A percentile compares a stretch with the other conserved stretches of the same genome.
These are phyloP conservation scores for Calypte anna DNA, from an alignment of 2,113 vertebrate species.

Conservation along the genomic window DNA sequence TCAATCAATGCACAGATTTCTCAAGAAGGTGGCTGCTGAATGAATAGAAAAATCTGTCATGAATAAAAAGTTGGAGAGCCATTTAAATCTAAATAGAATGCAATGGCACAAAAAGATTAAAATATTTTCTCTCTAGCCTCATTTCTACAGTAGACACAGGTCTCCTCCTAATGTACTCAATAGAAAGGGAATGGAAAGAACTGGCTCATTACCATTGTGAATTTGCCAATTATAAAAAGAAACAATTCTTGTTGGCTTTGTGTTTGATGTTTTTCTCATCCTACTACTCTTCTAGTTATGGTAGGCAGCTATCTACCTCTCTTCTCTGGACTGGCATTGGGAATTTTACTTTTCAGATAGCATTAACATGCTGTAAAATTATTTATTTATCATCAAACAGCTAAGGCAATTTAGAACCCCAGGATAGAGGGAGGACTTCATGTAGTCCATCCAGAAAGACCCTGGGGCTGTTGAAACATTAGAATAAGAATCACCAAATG, in stretches of 20 bases:
- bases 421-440: not conserved
- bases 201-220: not conserved
- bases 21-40: not conserved
- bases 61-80: not conserved
- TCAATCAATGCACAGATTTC: not conserved
- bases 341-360: not conserved
- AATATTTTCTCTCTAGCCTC: not conserved
- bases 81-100: not conserved
- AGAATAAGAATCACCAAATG: not conserved
- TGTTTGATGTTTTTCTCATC: not conserved
- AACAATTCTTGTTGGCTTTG: not conserved
- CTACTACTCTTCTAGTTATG: not conserved
- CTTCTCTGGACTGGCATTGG: not conserved
- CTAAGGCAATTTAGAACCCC: not conserved
- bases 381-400: not conserved
- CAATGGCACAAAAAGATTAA: not conserved
- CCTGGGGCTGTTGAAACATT: not conserved
- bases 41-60: not conserved
- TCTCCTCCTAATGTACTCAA: not conserved
- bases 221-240: not conserved
- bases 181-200: not conserved
- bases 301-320: not conserved
- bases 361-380: not conserved
- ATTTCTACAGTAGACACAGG: not conserved
- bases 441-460: not conserved